Conservation (phyloP, 2,113 vertebrate species). For the Pan paniscus region DNA sequence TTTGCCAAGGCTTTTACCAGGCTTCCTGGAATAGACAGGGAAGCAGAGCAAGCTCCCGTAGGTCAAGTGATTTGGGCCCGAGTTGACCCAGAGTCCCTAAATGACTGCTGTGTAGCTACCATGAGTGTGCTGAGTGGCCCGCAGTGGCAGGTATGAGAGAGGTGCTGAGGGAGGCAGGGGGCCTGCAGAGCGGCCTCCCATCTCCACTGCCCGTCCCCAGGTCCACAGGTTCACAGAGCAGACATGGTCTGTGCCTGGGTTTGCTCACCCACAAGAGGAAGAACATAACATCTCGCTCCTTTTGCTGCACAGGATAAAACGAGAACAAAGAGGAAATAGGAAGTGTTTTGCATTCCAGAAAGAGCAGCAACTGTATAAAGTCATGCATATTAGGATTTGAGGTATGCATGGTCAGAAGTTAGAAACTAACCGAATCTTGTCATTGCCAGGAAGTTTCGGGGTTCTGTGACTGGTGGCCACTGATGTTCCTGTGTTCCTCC, state of each 20-base stretch:
- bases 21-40: slow-evolving; percentile 60
- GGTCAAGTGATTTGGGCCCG: slow-evolving; percentile 26
- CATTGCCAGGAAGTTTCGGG: background rate
- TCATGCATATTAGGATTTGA: background rate
- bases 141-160: background rate
- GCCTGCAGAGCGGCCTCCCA: background rate
- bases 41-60: slow-evolving; percentile 7
- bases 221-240: accelerated
- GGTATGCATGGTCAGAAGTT: background rate
- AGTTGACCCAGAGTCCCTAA: background rate
- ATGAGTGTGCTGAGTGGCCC: accelerated
- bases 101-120: background rate
- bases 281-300: background rate
- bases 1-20: slow-evolving; percentile 68
- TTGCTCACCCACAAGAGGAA: background rate
- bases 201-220: accelerated
- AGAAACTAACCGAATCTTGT: background rate
- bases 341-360: background rate
- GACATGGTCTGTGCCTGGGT: background rate
- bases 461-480: background rate
- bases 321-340: background rate
- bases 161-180: accelerated
- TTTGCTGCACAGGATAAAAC: background rate
- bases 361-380: background rate
- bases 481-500: no score